Evolutionary conservation across 1,140 invertebrate genomes (phyloP).

Genomic region (Rhynchophorus ferrugineus): DNA sequence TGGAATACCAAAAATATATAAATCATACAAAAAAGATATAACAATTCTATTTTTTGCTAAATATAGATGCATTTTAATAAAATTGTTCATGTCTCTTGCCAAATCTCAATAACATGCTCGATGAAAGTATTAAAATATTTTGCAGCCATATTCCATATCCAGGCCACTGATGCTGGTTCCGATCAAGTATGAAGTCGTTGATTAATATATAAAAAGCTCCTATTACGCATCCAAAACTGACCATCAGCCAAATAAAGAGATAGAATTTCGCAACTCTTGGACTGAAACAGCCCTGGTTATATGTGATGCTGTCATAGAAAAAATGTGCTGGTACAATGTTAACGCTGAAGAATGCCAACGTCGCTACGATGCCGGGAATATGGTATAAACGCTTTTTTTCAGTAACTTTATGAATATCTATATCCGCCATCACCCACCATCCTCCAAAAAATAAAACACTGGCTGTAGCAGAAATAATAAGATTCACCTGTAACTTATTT

Average conservation of each 20-base stretch:
- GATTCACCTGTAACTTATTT: slow-evolving; percentile 8
- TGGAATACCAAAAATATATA: too few relatives aligned
- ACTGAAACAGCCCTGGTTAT: slow-evolving; percentile 13
- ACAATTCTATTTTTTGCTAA: too few relatives aligned
- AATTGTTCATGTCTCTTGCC: slow-evolving; percentile 19
- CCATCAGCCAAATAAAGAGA: slow-evolving; percentile 22
- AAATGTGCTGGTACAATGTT: slow-evolving; percentile 22
- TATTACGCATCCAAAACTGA: slow-evolving; percentile 26
- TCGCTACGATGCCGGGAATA: slow-evolving; percentile 21
- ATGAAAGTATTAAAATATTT: slow-evolving; percentile 24
- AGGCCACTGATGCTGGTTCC: slow-evolving; percentile 18
- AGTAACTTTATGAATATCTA: slow-evolving; percentile 12
- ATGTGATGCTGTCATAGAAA: slow-evolving; percentile 15
- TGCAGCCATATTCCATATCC: slow-evolving; percentile 27
- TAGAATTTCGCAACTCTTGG: slow-evolving; percentile 15
- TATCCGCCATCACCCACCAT: slow-evolving; percentile 30
- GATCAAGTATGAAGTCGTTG: slow-evolving; percentile 24
- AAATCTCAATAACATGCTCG: slow-evolving; percentile 26
- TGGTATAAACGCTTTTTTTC: slow-evolving; percentile 15
- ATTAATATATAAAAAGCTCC: slow-evolving; percentile 22
- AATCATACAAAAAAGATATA: too few relatives aligned
- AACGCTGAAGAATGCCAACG: slow-evolving; percentile 21
- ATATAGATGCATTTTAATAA: slow-evolving; percentile 7
- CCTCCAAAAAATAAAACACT: slow-evolving; percentile 24
- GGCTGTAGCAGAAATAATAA: slow-evolving; percentile 15